A percentile compares a stretch with the other conserved stretches of the same genome.
phyloP scores from a whole-genome alignment of 2,888 invertebrate species.

The Troides helena region DNA sequence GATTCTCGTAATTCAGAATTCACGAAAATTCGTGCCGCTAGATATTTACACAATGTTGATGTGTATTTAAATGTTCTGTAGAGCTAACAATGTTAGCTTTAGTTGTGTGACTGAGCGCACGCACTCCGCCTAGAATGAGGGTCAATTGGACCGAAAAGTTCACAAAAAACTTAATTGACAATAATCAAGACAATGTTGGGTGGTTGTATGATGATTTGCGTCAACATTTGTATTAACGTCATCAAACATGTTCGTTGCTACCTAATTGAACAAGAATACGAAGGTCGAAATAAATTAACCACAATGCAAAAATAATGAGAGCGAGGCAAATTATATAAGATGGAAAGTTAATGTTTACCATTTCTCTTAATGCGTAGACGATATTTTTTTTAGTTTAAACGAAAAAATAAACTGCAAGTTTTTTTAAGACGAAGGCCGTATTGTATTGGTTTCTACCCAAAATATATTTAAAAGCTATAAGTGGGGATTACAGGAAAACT shows the following conservation, averaged over 20 bases:
- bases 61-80: background rate
- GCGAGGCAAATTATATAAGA: conserved; percentile 1
- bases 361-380: conserved; percentile 6
- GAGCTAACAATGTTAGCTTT: background rate
- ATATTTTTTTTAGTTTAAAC: background rate
- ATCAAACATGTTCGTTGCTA: conserved; percentile 31
- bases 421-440: background rate
- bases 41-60: conserved; percentile 16
- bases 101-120: conserved; percentile 51
- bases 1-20: conserved; percentile 13
- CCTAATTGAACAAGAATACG: conserved; percentile 25
- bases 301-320: conserved; percentile 5
- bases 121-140: conserved; percentile 53
- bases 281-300: conserved; percentile 25
- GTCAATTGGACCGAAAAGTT: conserved; percentile 68
- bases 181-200: conserved; percentile 63
- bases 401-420: background rate
- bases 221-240: conserved; percentile 60
- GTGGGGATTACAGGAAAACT: background rate
- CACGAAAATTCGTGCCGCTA: conserved; percentile 12
- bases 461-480: background rate
- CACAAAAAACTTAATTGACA: conserved; percentile 66
- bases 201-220: conserved; percentile 58
- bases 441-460: background rate
- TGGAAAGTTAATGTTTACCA: background rate